Evolutionary conservation across 2,113 vertebrate species (phyloP), one percentile per base, ranked within the genome.

Genomic region (Platycercus adscitus): DNA sequence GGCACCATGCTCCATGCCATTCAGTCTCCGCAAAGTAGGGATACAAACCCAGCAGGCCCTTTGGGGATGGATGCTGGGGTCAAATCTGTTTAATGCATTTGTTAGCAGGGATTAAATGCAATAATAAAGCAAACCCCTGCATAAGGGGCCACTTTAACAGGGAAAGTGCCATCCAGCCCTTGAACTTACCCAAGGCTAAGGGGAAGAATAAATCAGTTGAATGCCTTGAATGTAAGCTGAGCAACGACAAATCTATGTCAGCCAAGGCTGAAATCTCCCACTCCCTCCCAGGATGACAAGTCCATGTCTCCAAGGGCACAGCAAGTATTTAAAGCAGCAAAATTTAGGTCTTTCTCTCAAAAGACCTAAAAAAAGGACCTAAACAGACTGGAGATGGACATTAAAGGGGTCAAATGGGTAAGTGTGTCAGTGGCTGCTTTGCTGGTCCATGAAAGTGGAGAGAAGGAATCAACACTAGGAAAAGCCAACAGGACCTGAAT

Each of bases 1-100:
- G 53, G 52, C 31, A 58, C 49, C 0, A 3, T 0, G 2, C 55
- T 70, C 66, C 72, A 10, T 0, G 0, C 17, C 39, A 47, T 11
- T 20, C 1, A 0, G 78, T 63, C 8, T 55, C 60, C 58, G 20
- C 1, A 2, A 25, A 6, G 2, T 12, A 33, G 20, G 10, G 19
- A 69, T 12, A 17, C 3, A 11, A n/a, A 16, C 18, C 53, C 12
- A 7, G 39, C 29, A 81, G 65, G 12, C 24, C 47, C 35, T 68
- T 31, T 52, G 4, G 19, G 21, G 31, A 17, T 28, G 26, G 69
- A 31, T 60, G 61, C 52, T 64, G 52, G 33, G 39, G 24, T 85
- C 75, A 53, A 41, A 60, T 17, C 26, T 72, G n/a, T 39, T 44
- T 82, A 66, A 78, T 31, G n/a, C 31, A 37, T 82, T 78, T 2